Evolutionary conservation across 2,888 invertebrate genomes (phyloP), one percentile per base, ranked within the genome.

Genomic region (Pegoplata infirma): DNA sequence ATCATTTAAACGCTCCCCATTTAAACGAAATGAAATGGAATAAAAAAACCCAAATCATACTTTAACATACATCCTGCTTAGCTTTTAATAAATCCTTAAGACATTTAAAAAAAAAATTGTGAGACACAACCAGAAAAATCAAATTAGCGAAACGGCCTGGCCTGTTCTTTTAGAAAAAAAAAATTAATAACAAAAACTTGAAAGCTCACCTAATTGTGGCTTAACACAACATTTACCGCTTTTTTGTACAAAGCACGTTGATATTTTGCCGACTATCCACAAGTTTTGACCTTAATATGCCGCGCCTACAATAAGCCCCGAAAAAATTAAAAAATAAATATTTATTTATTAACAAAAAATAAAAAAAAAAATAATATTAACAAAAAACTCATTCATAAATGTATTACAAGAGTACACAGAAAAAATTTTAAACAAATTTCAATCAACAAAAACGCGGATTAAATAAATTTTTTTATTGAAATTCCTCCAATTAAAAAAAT

Each of bases 151-250:
- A 66, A 53, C 28, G 28, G 16, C 44, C 53, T 59, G 46, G 58
- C 59, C 58, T 59, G 75, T 53, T 49, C 8, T 67, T 17, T 28
- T 17, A 53, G n/a, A 7, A 51, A 49, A 66, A 32, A 10, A 46
- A 58, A 59, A 32, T 32, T 58, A 53, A 80, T 63, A 61, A 80
- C 16, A 25, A 23, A 71, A 79, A 75, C 47, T 75, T 71, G 66
- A 79, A 75, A 66, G 66, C 53, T 79, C 74, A 75, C 86, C 84
- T 86, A 86, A 86, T 86, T 86, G 85, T 85, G 85, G 83, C 84
- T 85, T 85, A 85, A 85, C 86, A 86, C 85, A 86, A 84, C 86
- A 86, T 86, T 86, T 86, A 86, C 85, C 86, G 86, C 85, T 86
- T 85, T 85, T 68, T 84, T 83, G 84, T 58, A 55, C 84, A 85